phyloP scores from a whole-genome alignment of 2,113 vertebrate species.

The Cnemophilus loriae region DNA sequence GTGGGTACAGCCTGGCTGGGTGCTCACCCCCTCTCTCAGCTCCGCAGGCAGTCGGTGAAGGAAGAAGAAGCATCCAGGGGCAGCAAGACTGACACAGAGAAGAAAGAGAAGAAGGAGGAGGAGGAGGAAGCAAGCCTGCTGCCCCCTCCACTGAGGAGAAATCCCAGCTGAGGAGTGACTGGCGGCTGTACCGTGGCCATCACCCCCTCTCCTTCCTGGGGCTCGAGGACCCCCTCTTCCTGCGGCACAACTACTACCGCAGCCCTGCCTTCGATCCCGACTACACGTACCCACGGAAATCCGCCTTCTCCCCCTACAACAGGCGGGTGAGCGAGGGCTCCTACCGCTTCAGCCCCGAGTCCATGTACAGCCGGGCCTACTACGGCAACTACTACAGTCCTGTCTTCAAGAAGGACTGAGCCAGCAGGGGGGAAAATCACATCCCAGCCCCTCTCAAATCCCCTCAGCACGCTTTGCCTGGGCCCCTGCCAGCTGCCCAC shows the following conservation, averaged over 20 bases:
- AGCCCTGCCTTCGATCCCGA: constrained; percentile 34
- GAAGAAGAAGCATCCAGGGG: neutral
- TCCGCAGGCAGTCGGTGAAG: constrained; percentile 66
- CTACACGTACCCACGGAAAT: neutral
- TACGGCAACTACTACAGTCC: constrained; percentile 55
- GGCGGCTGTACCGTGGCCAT: constrained; percentile 32
- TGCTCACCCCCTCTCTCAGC: constrained; percentile 10
- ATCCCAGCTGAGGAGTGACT: neutral
- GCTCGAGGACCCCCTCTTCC: constrained; percentile 51
- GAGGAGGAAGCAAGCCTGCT: neutral
- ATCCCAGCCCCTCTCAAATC: neutral
- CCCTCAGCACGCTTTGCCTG: neutral
- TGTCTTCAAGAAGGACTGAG: constrained; percentile 73
- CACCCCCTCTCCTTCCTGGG: constrained; percentile 53
- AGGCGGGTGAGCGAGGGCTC: constrained; percentile 72
- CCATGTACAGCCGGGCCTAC: constrained; percentile 55
- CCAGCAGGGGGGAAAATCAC: rapidly evolving
- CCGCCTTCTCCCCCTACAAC: constrained; percentile 10
- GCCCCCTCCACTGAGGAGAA: neutral
- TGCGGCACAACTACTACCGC: constrained; percentile 37
- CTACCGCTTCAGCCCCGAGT: constrained; percentile 69
- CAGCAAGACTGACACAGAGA: neutral
- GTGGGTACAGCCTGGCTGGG: neutral
- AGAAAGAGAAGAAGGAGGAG: neutral
- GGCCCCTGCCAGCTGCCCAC: neutral